phyloP scores from a whole-genome alignment of 2,797 vertebrate genomes.

The Smutsia gigantea region DNA sequence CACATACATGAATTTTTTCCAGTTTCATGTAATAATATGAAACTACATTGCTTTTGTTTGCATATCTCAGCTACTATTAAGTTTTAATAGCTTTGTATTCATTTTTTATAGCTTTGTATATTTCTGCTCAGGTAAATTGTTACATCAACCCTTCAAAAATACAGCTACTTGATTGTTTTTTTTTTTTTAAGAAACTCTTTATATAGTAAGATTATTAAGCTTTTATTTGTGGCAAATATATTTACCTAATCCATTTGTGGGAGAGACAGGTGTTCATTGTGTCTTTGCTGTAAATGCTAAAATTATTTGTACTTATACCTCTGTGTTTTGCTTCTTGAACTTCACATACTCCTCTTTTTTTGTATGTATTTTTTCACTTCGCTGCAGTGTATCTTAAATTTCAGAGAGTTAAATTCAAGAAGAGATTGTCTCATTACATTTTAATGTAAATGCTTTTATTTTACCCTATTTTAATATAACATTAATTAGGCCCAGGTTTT shows the following conservation, averaged over 20 bases:
- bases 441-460: not conserved
- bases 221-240: not conserved
- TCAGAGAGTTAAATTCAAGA: not conserved
- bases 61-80: not conserved
- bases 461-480: not conserved
- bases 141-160: constrained; percentile 13
- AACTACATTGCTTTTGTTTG: not conserved
- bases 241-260: not conserved
- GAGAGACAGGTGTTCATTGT: not conserved
- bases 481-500: not conserved
- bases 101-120: not conserved
- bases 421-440: not conserved
- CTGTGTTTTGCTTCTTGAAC: not conserved
- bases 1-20: not conserved
- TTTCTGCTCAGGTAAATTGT: not conserved
- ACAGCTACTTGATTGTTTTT: not conserved
- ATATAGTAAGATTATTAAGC: not conserved
- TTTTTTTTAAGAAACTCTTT: not conserved
- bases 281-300: not conserved
- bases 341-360: not conserved
- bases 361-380: not conserved
- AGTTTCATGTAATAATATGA: not conserved
- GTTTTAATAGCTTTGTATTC: not conserved
- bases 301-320: not conserved
- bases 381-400: not conserved